Base-by-base conservation (phyloP, 1,140 invertebrate genomes). In the Neocloeon triangulifer region DNA sequence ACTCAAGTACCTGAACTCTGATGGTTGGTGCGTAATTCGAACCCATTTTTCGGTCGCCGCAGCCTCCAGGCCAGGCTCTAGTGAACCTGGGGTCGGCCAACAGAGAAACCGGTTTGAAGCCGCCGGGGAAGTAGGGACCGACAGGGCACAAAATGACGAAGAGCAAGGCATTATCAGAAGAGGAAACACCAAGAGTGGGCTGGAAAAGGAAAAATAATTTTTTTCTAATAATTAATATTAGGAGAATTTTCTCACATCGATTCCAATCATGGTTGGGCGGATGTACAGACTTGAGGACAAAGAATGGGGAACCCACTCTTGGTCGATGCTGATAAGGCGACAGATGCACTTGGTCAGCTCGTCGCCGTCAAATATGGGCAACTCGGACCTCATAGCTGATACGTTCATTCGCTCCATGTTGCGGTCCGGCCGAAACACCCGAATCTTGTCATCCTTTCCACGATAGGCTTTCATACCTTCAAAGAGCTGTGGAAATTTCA, bases 401-500 rank as follows among this genome's bases (percentile, higher is more conserved):
- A 56, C 45, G 41, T 84, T 74, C 82, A 99, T 85, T 39, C 95
- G 61, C 35, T 72, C 63, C 79, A 98, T 89, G 51, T 99, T 98
- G 43, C 89, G 56, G 23, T 94, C 75, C 3, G 94, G 92, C 32
- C 95, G 68, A 54, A 98, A 99, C 38, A 98, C 53, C 40, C 89
- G 62, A 32, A 98, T 84, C 59, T 77, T 79, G 28, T 79, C 79
- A 56, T 97, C 91, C 4, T 69, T 60, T n/a, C 89, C 86, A 46
- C 86, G 66, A 50, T 86, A 97, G 0, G 91, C 91, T 58, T 99
- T 99, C 69, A 97, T 72, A 27, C 95, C 95, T 70, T 99, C 95
- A 49, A 98, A 99, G 34, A 97, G 56, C 86, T 97, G 55, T 35
- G 61, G 59, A 37, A 41, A 41, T 3, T 9, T 13, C 50, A 49